These are phyloP conservation scores for Meloidogyne hapla DNA, from an alignment of 1,140 invertebrate species.

Conservation along the genomic window DNA sequence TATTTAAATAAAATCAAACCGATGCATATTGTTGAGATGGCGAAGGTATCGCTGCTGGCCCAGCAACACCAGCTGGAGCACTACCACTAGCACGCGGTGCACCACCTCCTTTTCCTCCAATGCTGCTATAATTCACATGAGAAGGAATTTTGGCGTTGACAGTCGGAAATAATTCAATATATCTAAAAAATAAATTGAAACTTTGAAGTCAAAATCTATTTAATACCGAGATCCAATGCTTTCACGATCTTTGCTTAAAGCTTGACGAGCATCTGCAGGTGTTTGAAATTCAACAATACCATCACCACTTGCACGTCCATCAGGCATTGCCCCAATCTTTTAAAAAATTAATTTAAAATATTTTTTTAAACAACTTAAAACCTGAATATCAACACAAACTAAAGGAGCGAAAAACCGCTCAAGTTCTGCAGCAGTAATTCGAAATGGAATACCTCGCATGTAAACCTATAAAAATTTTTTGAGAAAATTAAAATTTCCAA, in stretches of 20 bases:
- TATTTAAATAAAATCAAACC: background rate
- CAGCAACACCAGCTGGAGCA: background rate
- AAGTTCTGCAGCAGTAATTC: slow-evolving; percentile 30
- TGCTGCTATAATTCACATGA: slow-evolving; percentile 24
- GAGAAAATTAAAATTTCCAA: background rate
- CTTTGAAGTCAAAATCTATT: background rate
- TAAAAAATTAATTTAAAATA: background rate
- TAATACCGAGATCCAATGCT: slow-evolving; percentile 32
- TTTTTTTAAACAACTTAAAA: background rate
- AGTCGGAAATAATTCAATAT: slow-evolving; percentile 23
- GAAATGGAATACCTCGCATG: slow-evolving; percentile 40
- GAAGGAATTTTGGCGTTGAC: slow-evolving; percentile 15
- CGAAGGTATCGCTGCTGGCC: background rate
- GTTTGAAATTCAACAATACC: slow-evolving; percentile 39
- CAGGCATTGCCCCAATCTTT: slow-evolving; percentile 26
- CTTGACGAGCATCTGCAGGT: slow-evolving; percentile 29
- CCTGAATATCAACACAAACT: slow-evolving; percentile 32
- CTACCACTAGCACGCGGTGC: background rate
- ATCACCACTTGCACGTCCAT: slow-evolving; percentile 37
- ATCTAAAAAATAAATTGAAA: background rate
- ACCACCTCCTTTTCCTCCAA: slow-evolving; percentile 17
- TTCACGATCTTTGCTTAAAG: slow-evolving; percentile 33
- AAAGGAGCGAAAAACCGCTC: slow-evolving; percentile 38
- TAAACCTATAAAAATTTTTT: slow-evolving; percentile 1
- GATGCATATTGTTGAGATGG: slow-evolving; percentile 19